A percentile compares a stretch with the other conserved stretches of the same genome.
Conservation (phyloP, 2,113 vertebrate genomes). For the Synchiropus splendidus region DNA sequence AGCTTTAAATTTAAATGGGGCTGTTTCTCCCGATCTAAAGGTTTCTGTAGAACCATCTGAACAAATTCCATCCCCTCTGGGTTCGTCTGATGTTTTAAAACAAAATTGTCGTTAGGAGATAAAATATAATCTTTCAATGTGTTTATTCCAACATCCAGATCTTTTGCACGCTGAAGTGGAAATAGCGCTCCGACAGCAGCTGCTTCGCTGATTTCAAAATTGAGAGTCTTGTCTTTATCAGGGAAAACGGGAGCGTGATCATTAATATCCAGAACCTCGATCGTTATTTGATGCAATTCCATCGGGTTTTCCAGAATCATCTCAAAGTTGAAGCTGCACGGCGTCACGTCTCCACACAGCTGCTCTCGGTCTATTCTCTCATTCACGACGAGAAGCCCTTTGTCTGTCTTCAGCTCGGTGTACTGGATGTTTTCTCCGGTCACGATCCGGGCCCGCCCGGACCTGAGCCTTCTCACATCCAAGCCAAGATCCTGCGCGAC, state of each 20-base stretch:
- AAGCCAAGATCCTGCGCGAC: slow-evolving; percentile 70
- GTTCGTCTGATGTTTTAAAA: slow-evolving; percentile 26
- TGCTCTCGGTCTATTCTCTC: slow-evolving; percentile 56
- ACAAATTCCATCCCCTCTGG: slow-evolving; percentile 16
- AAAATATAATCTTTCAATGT: slow-evolving; percentile 24
- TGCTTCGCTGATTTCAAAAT: slow-evolving; percentile 41
- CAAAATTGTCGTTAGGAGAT: slow-evolving; percentile 31
- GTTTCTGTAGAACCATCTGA: slow-evolving; percentile 50
- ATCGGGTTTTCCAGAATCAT: slow-evolving; percentile 57
- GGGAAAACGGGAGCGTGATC: slow-evolving; percentile 37
- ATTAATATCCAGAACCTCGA: slow-evolving; percentile 52
- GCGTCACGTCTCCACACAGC: slow-evolving; percentile 41
- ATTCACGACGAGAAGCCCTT: slow-evolving; percentile 47
- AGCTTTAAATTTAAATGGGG: slow-evolving; percentile 26
- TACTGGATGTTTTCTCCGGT: slow-evolving; percentile 52
- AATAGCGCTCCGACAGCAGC: slow-evolving; percentile 19
- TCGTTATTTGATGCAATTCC: slow-evolving; percentile 34
- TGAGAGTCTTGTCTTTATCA: slow-evolving; percentile 12
- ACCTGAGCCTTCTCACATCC: slow-evolving; percentile 49
- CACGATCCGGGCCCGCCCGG: slow-evolving; percentile 63
- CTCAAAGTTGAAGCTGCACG: slow-evolving; percentile 55
- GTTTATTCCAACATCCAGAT: slow-evolving; percentile 32
- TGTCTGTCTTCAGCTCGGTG: slow-evolving; percentile 53
- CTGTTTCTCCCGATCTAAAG: slow-evolving; percentile 52
- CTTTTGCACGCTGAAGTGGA: slow-evolving; percentile 25